phyloP scores from a whole-genome alignment of 2,888 invertebrate genomes.

The Cenopis cana region DNA sequence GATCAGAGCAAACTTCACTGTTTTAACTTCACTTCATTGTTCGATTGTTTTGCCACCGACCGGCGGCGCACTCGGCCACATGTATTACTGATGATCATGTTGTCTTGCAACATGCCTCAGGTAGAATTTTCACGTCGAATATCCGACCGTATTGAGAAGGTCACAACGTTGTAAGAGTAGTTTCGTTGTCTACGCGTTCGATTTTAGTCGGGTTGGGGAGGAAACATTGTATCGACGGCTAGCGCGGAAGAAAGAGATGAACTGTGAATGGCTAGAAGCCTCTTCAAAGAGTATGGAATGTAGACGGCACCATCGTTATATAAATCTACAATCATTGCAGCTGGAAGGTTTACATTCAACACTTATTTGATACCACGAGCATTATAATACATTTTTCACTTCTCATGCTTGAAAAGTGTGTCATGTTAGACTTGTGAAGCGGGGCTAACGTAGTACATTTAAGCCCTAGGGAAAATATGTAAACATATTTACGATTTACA shows the following conservation, averaged over 20 bases:
- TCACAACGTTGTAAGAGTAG: slow-evolving; percentile 31
- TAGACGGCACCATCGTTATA: slow-evolving; percentile 1
- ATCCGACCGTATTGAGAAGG: slow-evolving; percentile 59
- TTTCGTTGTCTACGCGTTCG: slow-evolving; percentile 36
- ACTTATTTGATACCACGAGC: neutral
- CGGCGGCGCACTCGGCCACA: slow-evolving; percentile 62
- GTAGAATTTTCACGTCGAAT: slow-evolving; percentile 75
- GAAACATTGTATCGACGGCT: slow-evolving; percentile 68
- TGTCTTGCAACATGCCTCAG: slow-evolving; percentile 65
- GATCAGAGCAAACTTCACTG: slow-evolving; percentile 63
- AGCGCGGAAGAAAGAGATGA: slow-evolving; percentile 71
- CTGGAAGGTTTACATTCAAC: neutral
- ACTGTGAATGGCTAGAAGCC: slow-evolving; percentile 64
- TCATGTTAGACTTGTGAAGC: too few species aligned
- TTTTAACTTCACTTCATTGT: slow-evolving; percentile 59
- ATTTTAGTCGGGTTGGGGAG: slow-evolving; percentile 37
- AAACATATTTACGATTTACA: too few species aligned
- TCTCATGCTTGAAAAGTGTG: too few species aligned
- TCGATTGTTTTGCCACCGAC: slow-evolving; percentile 46
- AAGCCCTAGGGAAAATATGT: too few species aligned
- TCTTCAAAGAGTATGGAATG: slow-evolving; percentile 57
- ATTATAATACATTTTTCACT: too few species aligned
- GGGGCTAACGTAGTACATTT: too few species aligned
- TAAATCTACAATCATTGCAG: neutral
- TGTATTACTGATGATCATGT: slow-evolving; percentile 68